These are phyloP conservation scores for Kradibia gibbosae DNA, from an alignment of 1,140 invertebrate species.

Conservation along the genomic window DNA sequence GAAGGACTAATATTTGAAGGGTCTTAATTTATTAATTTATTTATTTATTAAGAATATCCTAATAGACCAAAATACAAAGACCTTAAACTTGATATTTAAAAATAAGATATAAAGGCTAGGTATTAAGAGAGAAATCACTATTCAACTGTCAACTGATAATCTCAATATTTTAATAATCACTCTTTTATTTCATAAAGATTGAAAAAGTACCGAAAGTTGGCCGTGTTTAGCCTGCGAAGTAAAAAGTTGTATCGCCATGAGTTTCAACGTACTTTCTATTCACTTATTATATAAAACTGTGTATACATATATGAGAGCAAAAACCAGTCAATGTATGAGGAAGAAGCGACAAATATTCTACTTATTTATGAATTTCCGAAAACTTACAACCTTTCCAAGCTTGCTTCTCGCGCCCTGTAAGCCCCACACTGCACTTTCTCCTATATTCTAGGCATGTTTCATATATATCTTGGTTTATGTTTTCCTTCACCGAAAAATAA, in stretches of 20 bases:
- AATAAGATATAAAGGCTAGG: no score
- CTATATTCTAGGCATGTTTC: slow-evolving; percentile 37
- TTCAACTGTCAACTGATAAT: background rate
- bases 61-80: no score
- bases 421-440: background rate
- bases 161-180: slow-evolving; percentile 17
- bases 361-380: slow-evolving; percentile 57
- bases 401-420: background rate
- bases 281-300: background rate
- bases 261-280: background rate
- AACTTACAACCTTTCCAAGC: slow-evolving; percentile 50
- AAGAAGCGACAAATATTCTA: slow-evolving; percentile 4
- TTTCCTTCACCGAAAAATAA: background rate
- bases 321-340: background rate
- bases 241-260: slow-evolving; percentile 20
- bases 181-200: background rate
- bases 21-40: no score
- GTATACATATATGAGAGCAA: background rate
- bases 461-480: slow-evolving; percentile 11
- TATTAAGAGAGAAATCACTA: no score
- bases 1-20: no score
- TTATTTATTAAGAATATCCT: no score
- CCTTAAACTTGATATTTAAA: no score
- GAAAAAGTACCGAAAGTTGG: background rate
- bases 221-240: background rate